Conservation (phyloP, 2,888 invertebrate species). For the Leptodirus hochenwartii region DNA sequence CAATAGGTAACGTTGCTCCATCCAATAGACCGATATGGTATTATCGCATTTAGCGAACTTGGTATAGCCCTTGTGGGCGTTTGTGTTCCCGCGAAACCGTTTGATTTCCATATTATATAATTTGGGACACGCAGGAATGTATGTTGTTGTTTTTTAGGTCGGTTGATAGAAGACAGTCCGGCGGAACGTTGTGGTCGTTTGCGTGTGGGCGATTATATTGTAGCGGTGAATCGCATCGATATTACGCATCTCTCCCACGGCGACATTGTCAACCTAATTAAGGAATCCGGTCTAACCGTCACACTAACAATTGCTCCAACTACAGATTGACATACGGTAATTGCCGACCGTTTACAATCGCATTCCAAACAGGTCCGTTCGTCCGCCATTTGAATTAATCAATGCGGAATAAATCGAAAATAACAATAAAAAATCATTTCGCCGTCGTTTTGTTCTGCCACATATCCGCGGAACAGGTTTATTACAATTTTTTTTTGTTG, state of each 20-base stretch:
- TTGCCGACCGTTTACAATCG: too few relatives aligned
- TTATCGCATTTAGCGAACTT: slow-evolving; percentile 3
- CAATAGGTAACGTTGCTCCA: slow-evolving; percentile 74
- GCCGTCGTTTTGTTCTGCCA: too few relatives aligned
- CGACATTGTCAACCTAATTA: slow-evolving; percentile 92
- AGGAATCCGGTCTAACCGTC: slow-evolving; percentile 85
- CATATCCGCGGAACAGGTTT: too few relatives aligned
- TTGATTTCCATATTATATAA: not conserved
- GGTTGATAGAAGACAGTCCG: slow-evolving; percentile 88
- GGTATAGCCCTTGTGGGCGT: slow-evolving; percentile 2
- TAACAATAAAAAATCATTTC: too few relatives aligned
- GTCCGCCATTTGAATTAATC: too few relatives aligned
- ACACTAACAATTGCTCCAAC: slow-evolving; percentile 61
- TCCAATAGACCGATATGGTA: too few relatives aligned
- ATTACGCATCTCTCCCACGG: slow-evolving; percentile 88
- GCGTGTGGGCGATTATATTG: slow-evolving; percentile 86
- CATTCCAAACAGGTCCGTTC: too few relatives aligned
- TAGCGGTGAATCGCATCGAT: slow-evolving; percentile 85
- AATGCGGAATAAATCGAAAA: too few relatives aligned
- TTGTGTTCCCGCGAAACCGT: slow-evolving; percentile 3
- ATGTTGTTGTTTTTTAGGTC: slow-evolving; percentile 36
- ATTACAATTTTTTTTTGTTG: too few relatives aligned
- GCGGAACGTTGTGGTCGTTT: slow-evolving; percentile 84
- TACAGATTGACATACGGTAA: slow-evolving; percentile 34
- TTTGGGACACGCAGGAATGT: not conserved